These are phyloP conservation scores for Siniperca obscura DNA, from an alignment of 2,797 vertebrate species.

Conservation along the genomic window DNA sequence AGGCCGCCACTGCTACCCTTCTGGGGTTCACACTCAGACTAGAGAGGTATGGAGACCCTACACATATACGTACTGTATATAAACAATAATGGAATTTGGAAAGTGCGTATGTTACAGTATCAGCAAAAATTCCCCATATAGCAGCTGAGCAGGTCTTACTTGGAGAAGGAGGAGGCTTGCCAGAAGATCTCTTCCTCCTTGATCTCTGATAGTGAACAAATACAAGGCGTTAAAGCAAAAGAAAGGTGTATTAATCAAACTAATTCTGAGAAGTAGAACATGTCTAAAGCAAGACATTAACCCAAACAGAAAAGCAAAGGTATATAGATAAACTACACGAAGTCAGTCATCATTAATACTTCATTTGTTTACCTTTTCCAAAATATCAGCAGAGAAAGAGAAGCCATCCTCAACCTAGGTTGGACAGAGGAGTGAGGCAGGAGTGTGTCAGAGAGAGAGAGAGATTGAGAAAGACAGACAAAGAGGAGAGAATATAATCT, in stretches of 20 bases:
- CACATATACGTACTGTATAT: not conserved
- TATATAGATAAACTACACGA: not conserved
- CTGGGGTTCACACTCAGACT: constrained; percentile 85
- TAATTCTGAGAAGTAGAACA: not conserved
- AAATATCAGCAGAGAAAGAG: constrained; percentile 72
- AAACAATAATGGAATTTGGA: not conserved
- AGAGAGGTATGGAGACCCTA: constrained; percentile 92
- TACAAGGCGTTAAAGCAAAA: not conserved
- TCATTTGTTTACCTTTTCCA: constrained; percentile 75
- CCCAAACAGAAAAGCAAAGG: not conserved
- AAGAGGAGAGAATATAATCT: not conserved
- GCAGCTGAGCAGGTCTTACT: constrained; percentile 83
- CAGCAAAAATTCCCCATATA: not conserved
- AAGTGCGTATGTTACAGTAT: not conserved
- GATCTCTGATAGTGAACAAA: constrained; percentile 81
- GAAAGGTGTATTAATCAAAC: not conserved
- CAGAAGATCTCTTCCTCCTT: constrained; percentile 82
- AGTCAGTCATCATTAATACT: not conserved
- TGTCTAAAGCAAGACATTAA: not conserved
- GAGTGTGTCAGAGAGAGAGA: not conserved
- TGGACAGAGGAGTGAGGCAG: not conserved
- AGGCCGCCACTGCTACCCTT: constrained; percentile 82
- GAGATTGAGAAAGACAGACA: too few relatives aligned
- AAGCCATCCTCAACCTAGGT: constrained; percentile 77
- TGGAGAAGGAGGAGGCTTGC: constrained; percentile 87